Base-by-base conservation (phyloP, 1,140 invertebrate species). In the Anastrepha obliqua region DNA sequence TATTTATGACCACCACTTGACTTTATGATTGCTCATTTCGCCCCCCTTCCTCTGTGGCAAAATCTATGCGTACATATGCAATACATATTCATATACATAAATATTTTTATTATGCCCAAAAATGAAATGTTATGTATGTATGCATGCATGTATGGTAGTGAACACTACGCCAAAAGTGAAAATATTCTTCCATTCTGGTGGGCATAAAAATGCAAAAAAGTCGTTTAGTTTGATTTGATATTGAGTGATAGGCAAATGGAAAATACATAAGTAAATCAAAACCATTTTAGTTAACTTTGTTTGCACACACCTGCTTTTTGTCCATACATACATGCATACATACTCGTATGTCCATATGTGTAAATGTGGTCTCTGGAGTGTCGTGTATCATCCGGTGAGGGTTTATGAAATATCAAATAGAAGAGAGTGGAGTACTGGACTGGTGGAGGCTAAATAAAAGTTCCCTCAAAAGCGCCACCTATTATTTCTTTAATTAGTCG, bases 1-100 rank as follows among this genome's bases (percentile, higher is more conserved):
- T 88, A 88, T 88, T 88, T 88, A 88, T 88, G 88, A 86, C 88
- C 86, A 88, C 65, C 88, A 87, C 88, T 88, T 88, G 88, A 88
- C 88, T 88, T 88, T 88, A 88, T 86, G 85, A 86, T 86, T 86
- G 85, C 59, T 42, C 51, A 55, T 29, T 55, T 58, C 47, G 42
- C 13, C 47, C 74, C 47, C n/a, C 44, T 55, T n/a, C 44, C 44
- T 47, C 8, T 42, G 44, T 20, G 74, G n/a, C 15, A 29, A 20
- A 55, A 81, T 81, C n/a, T 55, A 42, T 55, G n/a, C 8, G n/a
- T 42, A 29, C n/a, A 81, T 9, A 20, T 13, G 20, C 8, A 60
- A 42, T 59, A 13, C 81, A 60, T 60, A 59, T 17, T 8, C 17
- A 62, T 47, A 13, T 62, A 85, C 17, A 62, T 39, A 55, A 15